These are phyloP conservation scores for Neoscelio sp. DNA, from an alignment of 2,888 invertebrate genomes.

Conservation along the genomic window DNA sequence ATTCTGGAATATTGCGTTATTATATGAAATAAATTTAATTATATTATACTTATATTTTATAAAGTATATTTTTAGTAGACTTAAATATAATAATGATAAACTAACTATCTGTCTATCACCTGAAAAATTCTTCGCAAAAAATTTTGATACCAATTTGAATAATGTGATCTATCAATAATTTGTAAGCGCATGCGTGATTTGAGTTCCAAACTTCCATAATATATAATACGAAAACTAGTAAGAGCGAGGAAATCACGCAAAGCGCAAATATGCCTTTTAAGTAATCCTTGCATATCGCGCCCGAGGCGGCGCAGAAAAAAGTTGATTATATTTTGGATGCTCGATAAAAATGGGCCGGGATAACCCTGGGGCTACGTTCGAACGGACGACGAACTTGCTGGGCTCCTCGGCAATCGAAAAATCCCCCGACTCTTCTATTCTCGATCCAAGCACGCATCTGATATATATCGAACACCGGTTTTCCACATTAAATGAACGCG, in stretches of 20 bases:
- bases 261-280: conserved; percentile 82
- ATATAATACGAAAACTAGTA: conserved; percentile 46
- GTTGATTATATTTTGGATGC: conserved; percentile 71
- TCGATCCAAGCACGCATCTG: conserved; percentile 41
- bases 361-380: conserved; percentile 44
- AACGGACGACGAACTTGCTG: conserved; percentile 61
- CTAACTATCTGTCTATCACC: conserved; percentile 8
- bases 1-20: too few species aligned
- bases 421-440: conserved; percentile 36
- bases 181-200: conserved; percentile 30
- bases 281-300: conserved; percentile 77
- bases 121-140: conserved; percentile 10
- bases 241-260: conserved; percentile 62
- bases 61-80: too few species aligned
- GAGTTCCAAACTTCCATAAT: conserved; percentile 38
- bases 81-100: conserved; percentile 12
- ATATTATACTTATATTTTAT: too few species aligned
- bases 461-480: conserved; percentile 59
- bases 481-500: conserved; percentile 50
- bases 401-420: conserved; percentile 63
- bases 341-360: conserved; percentile 75
- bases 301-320: conserved; percentile 70
- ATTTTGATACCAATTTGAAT: conserved; percentile 55
- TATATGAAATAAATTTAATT: too few species aligned
- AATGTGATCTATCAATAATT: conserved; percentile 44